Evolutionary conservation across 1,140 invertebrate species (phyloP), one percentile per base, ranked within the genome.

Genomic region (Drosophila guanche): DNA sequence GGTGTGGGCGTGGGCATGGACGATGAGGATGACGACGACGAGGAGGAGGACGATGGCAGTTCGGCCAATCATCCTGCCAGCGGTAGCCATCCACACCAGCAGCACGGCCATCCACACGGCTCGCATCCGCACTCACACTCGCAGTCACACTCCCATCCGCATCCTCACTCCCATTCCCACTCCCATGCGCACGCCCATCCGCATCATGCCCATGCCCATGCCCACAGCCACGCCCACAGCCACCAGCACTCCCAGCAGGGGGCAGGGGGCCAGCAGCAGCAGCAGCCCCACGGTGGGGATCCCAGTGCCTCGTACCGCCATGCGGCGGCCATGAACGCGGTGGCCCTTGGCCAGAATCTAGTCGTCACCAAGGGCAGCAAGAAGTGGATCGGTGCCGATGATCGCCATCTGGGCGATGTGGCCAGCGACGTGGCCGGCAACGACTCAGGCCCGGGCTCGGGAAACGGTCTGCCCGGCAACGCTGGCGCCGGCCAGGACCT

Each of bases 291-390:
- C 33, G 33, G 16, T 20, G 16, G 33, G 23, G 62, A 71, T 20
- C 41, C 43, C 6, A 50, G 73, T 42, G 71, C 67, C 56, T 67
- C 66, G 63, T 90, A 90, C 57, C 85, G 89, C 3, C 90, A 90
- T 50, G 71, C 76, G 14, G 74, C 77, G 1, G 77, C 70, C 27
- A 90, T 90, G 84, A 90, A 89, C 29, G 83, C 61, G 0, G 58
- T 71, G 7, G 72, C 84, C 1, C 50, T 90, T 5, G 90, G 90
- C 22, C 85, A 91, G 46, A 91, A 91, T 67, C 69, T 91, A 59
- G 90, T 91, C 46, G 90, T 91, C 46, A 91, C 90, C 63, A 91
- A 91, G 62, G 90, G 90, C 14, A 91, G 90, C 69, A 91, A 91
- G 45, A 91, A 91, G 33, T 91, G 90, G 90, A 91, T 91, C 14